Evolutionary conservation across 2,888 invertebrate genomes (phyloP).

Genomic region (Brachyptera risi): DNA sequence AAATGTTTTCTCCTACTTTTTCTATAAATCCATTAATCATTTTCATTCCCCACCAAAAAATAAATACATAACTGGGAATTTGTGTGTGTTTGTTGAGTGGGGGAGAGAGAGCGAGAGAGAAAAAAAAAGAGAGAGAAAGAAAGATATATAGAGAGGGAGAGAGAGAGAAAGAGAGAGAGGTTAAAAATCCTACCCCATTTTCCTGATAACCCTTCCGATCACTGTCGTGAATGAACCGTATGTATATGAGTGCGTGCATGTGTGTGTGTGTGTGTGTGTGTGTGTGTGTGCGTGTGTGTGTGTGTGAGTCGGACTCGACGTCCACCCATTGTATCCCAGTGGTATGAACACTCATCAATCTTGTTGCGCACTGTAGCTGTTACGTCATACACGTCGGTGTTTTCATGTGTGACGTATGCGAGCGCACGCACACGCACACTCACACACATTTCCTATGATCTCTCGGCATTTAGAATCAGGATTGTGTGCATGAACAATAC

Average conservation of each 20-base stretch:
- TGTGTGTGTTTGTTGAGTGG: constrained; percentile 12
- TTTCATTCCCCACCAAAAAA: constrained; percentile 11
- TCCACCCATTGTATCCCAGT: constrained; percentile 3
- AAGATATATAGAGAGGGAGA: too few species aligned
- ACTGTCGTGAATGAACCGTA: neutral
- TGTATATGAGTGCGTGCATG: constrained; percentile 1
- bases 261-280: too few species aligned
- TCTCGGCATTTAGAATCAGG: too few species aligned
- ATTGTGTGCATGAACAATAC: too few species aligned
- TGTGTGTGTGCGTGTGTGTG: neutral
- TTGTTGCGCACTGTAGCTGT: neutral
- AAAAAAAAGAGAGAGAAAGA: too few species aligned
- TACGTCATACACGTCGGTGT: too few species aligned
- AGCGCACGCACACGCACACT: too few species aligned
- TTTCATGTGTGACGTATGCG: constrained; percentile 16
- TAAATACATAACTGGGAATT: constrained; percentile 21
- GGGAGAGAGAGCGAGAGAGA: too few species aligned
- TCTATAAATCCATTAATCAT: constrained; percentile 17
- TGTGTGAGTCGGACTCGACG: too few species aligned
- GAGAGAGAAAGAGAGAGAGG: too few species aligned
- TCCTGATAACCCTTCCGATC: constrained; percentile 20
- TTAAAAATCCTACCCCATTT: constrained; percentile 8
- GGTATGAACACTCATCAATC: constrained; percentile 9
- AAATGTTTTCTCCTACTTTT: constrained; percentile 11
- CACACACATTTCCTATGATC: too few species aligned